Evolutionary conservation across 2,797 vertebrate genomes (phyloP), one percentile per base, ranked within the genome.

Genomic region (Mus spretus): DNA sequence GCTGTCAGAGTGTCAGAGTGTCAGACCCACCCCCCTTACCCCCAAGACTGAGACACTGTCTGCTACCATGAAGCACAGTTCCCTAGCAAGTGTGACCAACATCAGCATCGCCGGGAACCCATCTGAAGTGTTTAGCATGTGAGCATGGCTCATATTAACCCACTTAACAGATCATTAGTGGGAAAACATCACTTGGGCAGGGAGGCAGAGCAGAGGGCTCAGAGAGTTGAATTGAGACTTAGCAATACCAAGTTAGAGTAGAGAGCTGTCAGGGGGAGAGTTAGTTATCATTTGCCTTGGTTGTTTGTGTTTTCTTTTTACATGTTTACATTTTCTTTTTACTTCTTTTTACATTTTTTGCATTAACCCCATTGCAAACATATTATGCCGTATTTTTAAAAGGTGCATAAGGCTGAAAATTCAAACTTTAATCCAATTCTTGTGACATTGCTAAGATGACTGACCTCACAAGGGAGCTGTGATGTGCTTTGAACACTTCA

Each of bases 101-200:
- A 83, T 92, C 50, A 57, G 1, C 74, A 90, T 93, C 57, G 63
- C 63, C 19, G 63, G 91, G 55, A 96, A 88, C 2, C 47, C 20
- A 6, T 75, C n/a, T 70, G 26, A 14, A 37, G 63, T 81, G 78
- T 37, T 72, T 34, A 95, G 80, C 57, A 84, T 57, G 90, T 34
- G 47, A 83, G 55, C 40, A 93, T 78, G 77, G 47, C 86, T 93
- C 67, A 55, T 72, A 72, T 95, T 80, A 95, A 57, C 88, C 70
- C 91, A 82, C 88, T 92, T 80, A 94, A n/a, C 78, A 95, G 59
- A 93, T 93, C 89, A 93, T 75, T 88, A 81, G 75, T 79, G 72
- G 95, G 61, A 82, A 97, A 93, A 75, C 59, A 63, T 26, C 59
- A 40, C 59, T 75, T 89, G 75, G 4, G 59, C n/a, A 93, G 53